These are phyloP conservation scores for Aphidius colemani DNA, from an alignment of 2,888 invertebrate genomes.

Conservation along the genomic window DNA sequence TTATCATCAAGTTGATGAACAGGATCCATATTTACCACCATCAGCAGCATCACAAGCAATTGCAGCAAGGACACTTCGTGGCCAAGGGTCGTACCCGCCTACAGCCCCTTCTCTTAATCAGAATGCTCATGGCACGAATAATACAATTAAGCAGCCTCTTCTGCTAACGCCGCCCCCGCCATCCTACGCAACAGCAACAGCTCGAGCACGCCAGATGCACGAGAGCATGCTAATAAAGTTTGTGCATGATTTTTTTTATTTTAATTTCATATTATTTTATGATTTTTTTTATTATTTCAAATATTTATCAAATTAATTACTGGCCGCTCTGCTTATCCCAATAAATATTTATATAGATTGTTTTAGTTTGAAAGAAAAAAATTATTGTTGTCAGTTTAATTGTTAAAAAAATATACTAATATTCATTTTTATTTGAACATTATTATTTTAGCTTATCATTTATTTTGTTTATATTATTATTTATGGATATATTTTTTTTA, in stretches of 20 bases:
- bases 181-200: conserved; percentile 66
- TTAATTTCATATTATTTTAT: conserved; percentile 38
- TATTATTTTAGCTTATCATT: neutral
- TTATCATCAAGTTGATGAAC: conserved; percentile 83
- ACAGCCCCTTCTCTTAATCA: conserved; percentile 65
- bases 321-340: conserved; percentile 24
- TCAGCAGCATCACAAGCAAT: conserved; percentile 66
- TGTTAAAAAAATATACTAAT: neutral
- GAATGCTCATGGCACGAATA: conserved; percentile 65
- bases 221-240: conserved; percentile 61
- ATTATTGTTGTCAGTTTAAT: conserved; percentile 12
- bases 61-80: conserved; percentile 68
- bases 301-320: conserved; percentile 9
- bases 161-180: conserved; percentile 65
- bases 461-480: neutral
- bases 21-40: conserved; percentile 77
- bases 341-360: conserved; percentile 19
- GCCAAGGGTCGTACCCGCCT: conserved; percentile 75
- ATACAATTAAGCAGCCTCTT: conserved; percentile 63
- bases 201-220: conserved; percentile 61
- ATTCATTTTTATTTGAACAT: neutral
- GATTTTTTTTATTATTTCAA: conserved; percentile 24
- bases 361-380: too few species aligned
- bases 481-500: conserved; percentile 31
- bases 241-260: conserved; percentile 60